Base-by-base conservation (phyloP, 2,113 vertebrate genomes). In the Rhegmatorhina hoffmannsi region DNA sequence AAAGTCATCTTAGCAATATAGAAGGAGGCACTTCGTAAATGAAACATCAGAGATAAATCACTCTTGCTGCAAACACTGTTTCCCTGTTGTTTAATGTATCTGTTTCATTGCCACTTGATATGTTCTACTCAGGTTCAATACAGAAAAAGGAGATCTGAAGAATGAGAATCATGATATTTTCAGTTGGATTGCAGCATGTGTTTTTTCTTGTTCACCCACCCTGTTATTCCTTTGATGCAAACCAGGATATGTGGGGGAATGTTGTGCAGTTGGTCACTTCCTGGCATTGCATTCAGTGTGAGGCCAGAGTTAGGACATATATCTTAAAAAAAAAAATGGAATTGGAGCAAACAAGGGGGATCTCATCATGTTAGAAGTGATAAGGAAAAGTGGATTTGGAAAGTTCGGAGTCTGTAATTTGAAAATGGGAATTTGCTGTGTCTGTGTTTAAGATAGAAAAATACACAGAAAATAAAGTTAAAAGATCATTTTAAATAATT, bases 171-270 rank as follows among this genome's bases (percentile, higher is more conserved):
- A 5, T 1, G 0, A 36, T 85, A 60, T 89, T 85, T 70, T 47
- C 2, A 2, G 28, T 46, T 86, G 38, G 58, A 38, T 11, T 76
- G 34, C 24, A 52, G 20, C 47, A 15, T 0, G 1, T 49, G 20
- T 75, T 85, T 14, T 8, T 53, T 31, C 40, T 77, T 66, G 11
- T 55, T 94, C 1, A 2, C 31, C 44, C 26, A 33, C 21, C 1
- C 44, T 1, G 1, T 52, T 43, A 10, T 28, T 79, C 36, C 46
- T 66, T 66, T 36, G 29, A 59, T 15, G 59, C n/a, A 49, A 83
- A 86, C 25, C 6, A 47, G 18, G 38, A 40, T 70, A 17, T 0
- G 0, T 21, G 7, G 36, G 21, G 16, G 9, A 40, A n/a, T 31
- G 14, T 23, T 64, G 34, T 56, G 31, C 31, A 62, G 11, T 34